phyloP scores from a whole-genome alignment of 2,888 invertebrate genomes.

The Noctua comes region DNA sequence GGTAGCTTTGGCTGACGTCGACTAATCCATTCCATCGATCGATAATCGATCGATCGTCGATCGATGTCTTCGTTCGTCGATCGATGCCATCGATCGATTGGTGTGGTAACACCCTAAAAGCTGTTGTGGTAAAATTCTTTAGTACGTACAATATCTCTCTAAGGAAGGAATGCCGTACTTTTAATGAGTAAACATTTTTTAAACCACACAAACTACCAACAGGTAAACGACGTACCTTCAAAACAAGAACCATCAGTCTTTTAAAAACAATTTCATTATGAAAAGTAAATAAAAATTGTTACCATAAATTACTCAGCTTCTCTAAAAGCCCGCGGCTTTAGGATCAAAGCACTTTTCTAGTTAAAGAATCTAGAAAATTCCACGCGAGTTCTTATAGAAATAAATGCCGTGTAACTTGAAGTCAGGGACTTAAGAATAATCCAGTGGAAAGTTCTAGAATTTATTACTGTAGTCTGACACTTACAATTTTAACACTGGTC shows the following conservation, averaged over 20 bases:
- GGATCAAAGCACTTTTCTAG: constrained; percentile 52
- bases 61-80: too few relatives aligned
- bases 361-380: constrained; percentile 47
- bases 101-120: not conserved
- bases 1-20: too few relatives aligned
- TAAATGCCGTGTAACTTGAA: constrained; percentile 46
- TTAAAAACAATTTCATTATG: constrained; percentile 31
- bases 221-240: constrained; percentile 7
- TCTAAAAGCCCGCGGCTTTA: constrained; percentile 39
- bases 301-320: constrained; percentile 40
- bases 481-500: constrained; percentile 52
- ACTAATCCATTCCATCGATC: too few relatives aligned
- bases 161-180: not conserved
- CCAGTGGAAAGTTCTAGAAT: constrained; percentile 53
- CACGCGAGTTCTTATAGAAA: constrained; percentile 42
- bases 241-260: constrained; percentile 6
- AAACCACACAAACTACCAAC: not conserved
- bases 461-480: constrained; percentile 52
- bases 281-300: constrained; percentile 48
- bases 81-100: too few relatives aligned
- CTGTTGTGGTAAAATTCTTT: not conserved
- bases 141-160: not conserved
- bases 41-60: too few relatives aligned
- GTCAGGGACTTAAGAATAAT: constrained; percentile 50
- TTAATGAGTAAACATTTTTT: constrained; percentile 25